Conservation (phyloP, 2,113 vertebrate species). For the Alligator sinensis region DNA sequence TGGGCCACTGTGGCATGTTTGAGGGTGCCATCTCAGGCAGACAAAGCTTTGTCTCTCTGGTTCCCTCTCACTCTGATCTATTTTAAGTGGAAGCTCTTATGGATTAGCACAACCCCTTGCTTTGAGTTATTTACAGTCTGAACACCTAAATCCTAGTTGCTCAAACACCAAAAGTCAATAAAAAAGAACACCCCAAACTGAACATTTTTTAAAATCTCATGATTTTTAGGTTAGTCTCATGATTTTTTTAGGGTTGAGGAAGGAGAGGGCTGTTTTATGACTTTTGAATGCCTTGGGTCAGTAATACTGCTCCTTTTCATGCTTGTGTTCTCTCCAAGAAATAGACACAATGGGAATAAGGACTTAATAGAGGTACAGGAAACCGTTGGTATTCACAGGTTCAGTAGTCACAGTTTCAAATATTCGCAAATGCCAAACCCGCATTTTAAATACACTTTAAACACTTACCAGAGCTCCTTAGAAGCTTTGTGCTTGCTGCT, state of each 20-base stretch:
- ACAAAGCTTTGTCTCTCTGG: rapidly evolving
- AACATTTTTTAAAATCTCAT: background rate
- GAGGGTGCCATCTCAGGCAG: too few relatives aligned
- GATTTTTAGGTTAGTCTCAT: background rate
- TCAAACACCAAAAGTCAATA: background rate
- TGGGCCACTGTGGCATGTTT: too few relatives aligned
- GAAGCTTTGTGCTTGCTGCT: too few relatives aligned
- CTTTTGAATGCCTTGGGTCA: background rate
- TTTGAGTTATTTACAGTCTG: background rate
- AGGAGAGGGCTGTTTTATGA: background rate
- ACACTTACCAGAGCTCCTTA: too few relatives aligned
- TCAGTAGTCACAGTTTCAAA: too few relatives aligned
- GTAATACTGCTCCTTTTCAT: background rate
- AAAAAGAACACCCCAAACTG: background rate
- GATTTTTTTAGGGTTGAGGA: background rate
- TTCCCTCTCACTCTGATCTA: background rate
- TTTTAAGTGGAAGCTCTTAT: background rate
- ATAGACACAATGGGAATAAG: too few relatives aligned
- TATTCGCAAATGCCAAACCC: too few relatives aligned
- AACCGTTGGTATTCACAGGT: too few relatives aligned
- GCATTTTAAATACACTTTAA: too few relatives aligned
- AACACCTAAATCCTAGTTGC: background rate
- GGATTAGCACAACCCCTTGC: background rate
- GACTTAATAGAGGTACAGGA: too few relatives aligned
- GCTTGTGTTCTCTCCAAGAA: background rate